Evolutionary conservation across 2,888 invertebrate genomes (phyloP).

Genomic region (Noctua janthe): DNA sequence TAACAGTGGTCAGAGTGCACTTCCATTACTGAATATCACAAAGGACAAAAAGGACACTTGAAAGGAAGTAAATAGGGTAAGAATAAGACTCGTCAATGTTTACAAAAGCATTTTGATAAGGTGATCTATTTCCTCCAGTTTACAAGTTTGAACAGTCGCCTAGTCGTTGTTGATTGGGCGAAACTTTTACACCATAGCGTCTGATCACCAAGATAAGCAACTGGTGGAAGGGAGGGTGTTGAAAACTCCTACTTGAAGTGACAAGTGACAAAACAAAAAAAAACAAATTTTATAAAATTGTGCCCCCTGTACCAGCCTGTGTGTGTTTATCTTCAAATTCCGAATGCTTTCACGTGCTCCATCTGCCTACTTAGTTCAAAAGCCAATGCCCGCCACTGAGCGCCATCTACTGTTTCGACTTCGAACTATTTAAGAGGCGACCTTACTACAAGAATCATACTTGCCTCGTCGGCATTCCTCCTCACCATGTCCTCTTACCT

Average conservation of each 20-base stretch:
- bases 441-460: background rate
- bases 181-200: background rate
- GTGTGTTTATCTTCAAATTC: background rate
- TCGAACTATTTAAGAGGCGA: background rate
- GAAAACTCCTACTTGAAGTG: background rate
- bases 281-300: background rate
- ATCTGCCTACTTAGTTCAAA: background rate
- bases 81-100: background rate
- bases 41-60: background rate
- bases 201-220: background rate
- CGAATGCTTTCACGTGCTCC: background rate
- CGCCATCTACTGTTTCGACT: slow-evolving; percentile 26
- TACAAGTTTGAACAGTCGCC: background rate
- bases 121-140: too few species aligned
- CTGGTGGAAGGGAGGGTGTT: background rate
- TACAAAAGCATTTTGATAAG: background rate
- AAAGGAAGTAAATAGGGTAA: too few species aligned
- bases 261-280: background rate
- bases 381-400: background rate
- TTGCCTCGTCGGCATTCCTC: background rate
- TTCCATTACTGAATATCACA: background rate
- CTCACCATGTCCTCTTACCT: background rate
- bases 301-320: background rate
- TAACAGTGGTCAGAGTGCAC: background rate
- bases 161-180: background rate